These are phyloP conservation scores for Machaerirhynchus nigripectus DNA, from an alignment of 2,113 vertebrate genomes.

Conservation along the genomic window DNA sequence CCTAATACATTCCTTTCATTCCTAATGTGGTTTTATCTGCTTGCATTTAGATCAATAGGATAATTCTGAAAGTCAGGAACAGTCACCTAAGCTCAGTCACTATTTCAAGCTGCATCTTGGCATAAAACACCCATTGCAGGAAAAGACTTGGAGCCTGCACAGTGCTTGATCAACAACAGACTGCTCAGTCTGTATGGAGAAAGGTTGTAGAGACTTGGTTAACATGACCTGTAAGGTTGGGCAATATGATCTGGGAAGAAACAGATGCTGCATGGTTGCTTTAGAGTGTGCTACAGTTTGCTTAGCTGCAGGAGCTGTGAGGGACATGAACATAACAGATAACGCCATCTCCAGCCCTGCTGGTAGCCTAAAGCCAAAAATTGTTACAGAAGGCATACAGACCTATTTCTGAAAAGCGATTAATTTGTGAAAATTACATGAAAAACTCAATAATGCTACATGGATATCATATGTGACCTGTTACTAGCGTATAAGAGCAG, in stretches of 20 bases:
- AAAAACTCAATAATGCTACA: background rate
- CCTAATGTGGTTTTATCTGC: background rate
- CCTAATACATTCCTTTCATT: background rate
- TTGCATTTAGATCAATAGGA: background rate
- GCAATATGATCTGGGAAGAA: background rate
- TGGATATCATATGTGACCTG: background rate
- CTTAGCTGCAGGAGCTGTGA: background rate
- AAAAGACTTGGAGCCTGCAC: background rate
- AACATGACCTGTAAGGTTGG: background rate
- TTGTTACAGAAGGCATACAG: background rate
- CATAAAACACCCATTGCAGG: background rate
- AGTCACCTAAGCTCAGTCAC: background rate
- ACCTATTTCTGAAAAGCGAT: background rate
- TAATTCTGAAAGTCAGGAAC: background rate
- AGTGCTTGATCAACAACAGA: background rate
- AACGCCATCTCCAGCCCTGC: background rate
- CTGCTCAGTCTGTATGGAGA: background rate
- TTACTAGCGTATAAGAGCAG: background rate
- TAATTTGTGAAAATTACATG: background rate
- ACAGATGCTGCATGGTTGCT: background rate
- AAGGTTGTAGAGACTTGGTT: background rate
- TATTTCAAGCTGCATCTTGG: background rate
- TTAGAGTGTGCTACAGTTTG: background rate
- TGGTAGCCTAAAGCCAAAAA: background rate
- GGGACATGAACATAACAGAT: background rate